These are phyloP conservation scores for Cranoglanis bouderius DNA, from an alignment of 2,113 vertebrate genomes.

Conservation along the genomic window DNA sequence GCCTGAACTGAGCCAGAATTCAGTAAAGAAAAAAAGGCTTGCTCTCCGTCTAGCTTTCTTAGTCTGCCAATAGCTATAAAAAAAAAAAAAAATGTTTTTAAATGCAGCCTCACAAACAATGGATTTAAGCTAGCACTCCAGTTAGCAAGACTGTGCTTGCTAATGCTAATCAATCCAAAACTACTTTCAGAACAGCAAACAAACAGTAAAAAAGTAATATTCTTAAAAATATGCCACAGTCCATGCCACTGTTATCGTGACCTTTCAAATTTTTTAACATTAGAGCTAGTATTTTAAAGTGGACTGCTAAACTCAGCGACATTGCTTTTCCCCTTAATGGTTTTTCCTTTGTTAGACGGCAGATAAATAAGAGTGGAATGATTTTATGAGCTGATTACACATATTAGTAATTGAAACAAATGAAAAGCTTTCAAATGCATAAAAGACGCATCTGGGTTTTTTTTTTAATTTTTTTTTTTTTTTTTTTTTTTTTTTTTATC, in stretches of 20 bases:
- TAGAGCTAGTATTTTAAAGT: background rate
- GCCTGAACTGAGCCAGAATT: background rate
- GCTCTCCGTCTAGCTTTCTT: background rate
- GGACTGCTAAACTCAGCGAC: background rate
- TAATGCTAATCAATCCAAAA: background rate
- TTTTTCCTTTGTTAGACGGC: background rate
- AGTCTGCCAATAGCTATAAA: background rate
- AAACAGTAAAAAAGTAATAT: background rate
- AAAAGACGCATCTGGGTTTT: background rate
- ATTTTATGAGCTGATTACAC: background rate
- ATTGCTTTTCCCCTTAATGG: background rate
- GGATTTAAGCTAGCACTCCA: background rate
- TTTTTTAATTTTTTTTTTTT: background rate
- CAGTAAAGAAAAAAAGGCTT: background rate
- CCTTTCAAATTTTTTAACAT: background rate
- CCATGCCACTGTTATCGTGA: background rate
- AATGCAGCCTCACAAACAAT: background rate
- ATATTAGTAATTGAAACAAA: background rate
- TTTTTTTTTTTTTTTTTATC: background rate
- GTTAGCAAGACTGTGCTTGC: background rate
- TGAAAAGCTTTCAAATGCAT: background rate
- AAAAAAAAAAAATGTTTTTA: background rate
- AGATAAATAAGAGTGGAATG: background rate
- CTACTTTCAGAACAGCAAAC: background rate
- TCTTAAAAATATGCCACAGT: background rate